Conservation (phyloP, 2,113 vertebrate species). For the Poeciliopsis retropinna region DNA sequence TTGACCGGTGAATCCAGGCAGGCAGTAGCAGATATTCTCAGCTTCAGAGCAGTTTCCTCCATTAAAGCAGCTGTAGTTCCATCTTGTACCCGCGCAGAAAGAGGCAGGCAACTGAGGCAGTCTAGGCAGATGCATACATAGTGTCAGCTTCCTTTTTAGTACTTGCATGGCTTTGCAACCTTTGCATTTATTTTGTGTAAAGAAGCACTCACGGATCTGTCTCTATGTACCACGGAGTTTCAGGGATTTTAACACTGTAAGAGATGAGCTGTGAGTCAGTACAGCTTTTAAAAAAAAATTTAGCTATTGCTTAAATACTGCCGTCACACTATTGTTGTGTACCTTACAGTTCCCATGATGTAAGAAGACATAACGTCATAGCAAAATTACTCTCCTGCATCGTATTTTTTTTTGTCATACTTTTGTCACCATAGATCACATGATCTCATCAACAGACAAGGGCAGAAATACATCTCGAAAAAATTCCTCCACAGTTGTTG, state of each 20-base stretch:
- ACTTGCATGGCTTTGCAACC: background rate
- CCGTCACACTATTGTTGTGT: too few relatives aligned
- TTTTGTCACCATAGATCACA: too few relatives aligned
- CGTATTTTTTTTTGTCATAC: too few relatives aligned
- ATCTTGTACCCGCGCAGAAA: constrained; percentile 79
- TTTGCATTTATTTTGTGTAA: background rate
- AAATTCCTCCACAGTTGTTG: too few relatives aligned
- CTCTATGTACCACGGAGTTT: constrained; percentile 80
- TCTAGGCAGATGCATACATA: constrained; percentile 57
- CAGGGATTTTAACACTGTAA: constrained; percentile 72
- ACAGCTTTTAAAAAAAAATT: background rate
- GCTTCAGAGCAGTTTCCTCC: constrained; percentile 84
- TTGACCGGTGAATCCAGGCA: constrained; percentile 85
- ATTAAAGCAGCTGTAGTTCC: constrained; percentile 89
- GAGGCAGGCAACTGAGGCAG: constrained; percentile 80
- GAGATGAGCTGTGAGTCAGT: constrained; percentile 31
- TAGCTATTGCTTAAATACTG: background rate
- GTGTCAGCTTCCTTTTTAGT: background rate
- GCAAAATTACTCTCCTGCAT: too few relatives aligned
- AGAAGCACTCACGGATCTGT: constrained; percentile 69
- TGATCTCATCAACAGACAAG: too few relatives aligned
- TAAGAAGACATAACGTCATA: background rate
- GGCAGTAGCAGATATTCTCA: constrained; percentile 75
- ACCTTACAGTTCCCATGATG: background rate
- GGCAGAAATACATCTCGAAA: too few relatives aligned